Conservation (phyloP, 2,888 invertebrate genomes). For the Ctenicera cuprea region DNA sequence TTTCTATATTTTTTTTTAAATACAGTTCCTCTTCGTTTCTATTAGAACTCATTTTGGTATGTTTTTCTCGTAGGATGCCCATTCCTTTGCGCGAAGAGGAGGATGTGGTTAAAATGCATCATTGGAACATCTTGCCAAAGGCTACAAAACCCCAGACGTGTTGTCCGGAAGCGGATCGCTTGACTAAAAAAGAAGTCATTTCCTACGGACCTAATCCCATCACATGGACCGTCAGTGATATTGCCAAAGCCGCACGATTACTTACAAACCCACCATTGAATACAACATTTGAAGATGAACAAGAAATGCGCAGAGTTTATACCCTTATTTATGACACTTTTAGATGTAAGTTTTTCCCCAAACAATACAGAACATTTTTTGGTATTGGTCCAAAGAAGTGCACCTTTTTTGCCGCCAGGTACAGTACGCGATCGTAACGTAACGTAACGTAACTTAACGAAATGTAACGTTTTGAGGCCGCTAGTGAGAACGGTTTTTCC, state of each 20-base stretch:
- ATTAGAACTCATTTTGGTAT: too few species aligned
- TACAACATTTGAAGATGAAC: constrained; percentile 78
- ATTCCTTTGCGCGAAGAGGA: constrained; percentile 57
- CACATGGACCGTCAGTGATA: constrained; percentile 71
- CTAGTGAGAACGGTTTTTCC: too few species aligned
- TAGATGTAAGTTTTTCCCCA: constrained; percentile 82
- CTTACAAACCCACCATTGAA: constrained; percentile 74
- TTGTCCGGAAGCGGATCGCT: constrained; percentile 52
- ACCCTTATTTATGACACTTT: constrained; percentile 85
- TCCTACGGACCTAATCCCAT: constrained; percentile 55
- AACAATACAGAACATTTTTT: too few species aligned
- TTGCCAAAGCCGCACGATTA: constrained; percentile 77
- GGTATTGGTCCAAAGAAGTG: too few species aligned
- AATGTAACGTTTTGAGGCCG: too few species aligned
- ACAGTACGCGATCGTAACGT: too few species aligned
- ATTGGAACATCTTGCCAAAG: constrained; percentile 68
- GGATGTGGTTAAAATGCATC: constrained; percentile 63
- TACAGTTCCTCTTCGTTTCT: too few species aligned
- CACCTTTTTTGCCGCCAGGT: too few species aligned
- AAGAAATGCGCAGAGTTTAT: constrained; percentile 84
- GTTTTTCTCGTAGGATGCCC: constrained; percentile 56
- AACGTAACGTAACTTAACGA: too few species aligned
- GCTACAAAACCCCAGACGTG: constrained; percentile 58
- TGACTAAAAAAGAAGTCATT: constrained; percentile 44
- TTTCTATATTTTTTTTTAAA: neutral